Evolutionary conservation across 2,888 invertebrate species (phyloP).

Genomic region (Tachina fera): DNA sequence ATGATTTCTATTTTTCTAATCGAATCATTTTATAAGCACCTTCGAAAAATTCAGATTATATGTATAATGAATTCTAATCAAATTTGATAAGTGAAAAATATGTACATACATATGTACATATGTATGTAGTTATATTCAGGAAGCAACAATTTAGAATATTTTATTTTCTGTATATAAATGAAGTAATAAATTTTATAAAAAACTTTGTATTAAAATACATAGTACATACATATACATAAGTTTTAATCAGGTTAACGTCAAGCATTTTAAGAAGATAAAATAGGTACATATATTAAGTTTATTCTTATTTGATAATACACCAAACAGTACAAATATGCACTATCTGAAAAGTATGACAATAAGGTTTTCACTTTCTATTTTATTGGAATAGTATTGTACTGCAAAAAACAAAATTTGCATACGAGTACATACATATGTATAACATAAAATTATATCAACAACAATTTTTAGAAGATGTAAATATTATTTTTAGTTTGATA

Average conservation of each 20-base stretch:
- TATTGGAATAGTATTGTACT: too few relatives aligned
- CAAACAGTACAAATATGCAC: too few relatives aligned
- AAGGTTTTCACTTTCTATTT: too few relatives aligned
- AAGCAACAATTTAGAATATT: neutral
- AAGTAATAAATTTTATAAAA: slow-evolving; percentile 19
- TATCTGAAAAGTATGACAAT: too few relatives aligned
- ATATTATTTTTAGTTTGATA: too few relatives aligned
- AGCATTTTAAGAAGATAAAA: neutral
- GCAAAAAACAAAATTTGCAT: too few relatives aligned
- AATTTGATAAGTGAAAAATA: slow-evolving; percentile 5
- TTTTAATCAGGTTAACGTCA: neutral
- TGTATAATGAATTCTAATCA: slow-evolving; percentile 8
- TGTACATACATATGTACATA: neutral
- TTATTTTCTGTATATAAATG: neutral
- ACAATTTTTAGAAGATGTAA: too few relatives aligned
- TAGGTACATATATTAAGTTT: neutral
- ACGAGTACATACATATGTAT: too few relatives aligned
- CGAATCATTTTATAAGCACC: neutral
- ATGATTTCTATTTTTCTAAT: neutral
- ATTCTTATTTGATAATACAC: neutral
- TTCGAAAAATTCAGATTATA: slow-evolving; percentile 15
- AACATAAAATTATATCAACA: too few relatives aligned
- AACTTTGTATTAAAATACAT: neutral
- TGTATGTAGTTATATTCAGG: neutral
- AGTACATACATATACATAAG: neutral